Base-by-base conservation (phyloP, 2,113 vertebrate species). In the Austrofundulus limnaeus region DNA sequence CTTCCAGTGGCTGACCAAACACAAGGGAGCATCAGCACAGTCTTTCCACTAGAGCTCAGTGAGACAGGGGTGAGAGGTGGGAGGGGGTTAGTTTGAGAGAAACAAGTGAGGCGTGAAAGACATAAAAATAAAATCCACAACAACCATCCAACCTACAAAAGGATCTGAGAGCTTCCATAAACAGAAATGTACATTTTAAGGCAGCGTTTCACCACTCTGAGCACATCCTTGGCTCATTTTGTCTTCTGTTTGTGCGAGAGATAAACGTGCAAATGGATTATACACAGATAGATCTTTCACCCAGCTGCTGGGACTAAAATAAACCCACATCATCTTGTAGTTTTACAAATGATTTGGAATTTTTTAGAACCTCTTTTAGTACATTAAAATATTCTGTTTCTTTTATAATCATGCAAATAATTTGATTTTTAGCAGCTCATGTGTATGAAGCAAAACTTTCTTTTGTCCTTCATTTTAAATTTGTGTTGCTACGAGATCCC, bases 1-100 rank as follows among this genome's bases (percentile, higher is more conserved):
- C 58, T 47, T 55, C 70, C 49, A 70, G 23, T 14, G 37, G 55
- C 16, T 46, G 5, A 38, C 55, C 50, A 68, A 75, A 74, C 66
- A 52, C 43, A 7, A 53, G 53, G 53, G 67, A 70, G 31, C 60
- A 71, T 49, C 52, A 58, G 70, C 54, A 70, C 53, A 71, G 52
- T 41, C 38, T 56, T 68, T 61, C 31, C 63, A 50, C 48, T 57
- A 12, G 38, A 63, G 66, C 19, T 12, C 2, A n/a, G 38, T 28
- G 57, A 69, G 69, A 65, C 39, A 39, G 63, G 51, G 50, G 61
- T 9, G 16, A 13, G 47, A n/a, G 28, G 37, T 20, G 13, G 52
- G 34, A 25, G 24, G 42, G 28, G 39, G 19, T 9, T 25, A 54
- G 38, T 6, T 57, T 5, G n/a, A 58, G 28, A 46, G 31, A 62